A percentile compares a stretch with the other conserved stretches of the same genome.
Conservation (phyloP, 2,888 invertebrate genomes). For the Tetramorium bicarinatum region DNA sequence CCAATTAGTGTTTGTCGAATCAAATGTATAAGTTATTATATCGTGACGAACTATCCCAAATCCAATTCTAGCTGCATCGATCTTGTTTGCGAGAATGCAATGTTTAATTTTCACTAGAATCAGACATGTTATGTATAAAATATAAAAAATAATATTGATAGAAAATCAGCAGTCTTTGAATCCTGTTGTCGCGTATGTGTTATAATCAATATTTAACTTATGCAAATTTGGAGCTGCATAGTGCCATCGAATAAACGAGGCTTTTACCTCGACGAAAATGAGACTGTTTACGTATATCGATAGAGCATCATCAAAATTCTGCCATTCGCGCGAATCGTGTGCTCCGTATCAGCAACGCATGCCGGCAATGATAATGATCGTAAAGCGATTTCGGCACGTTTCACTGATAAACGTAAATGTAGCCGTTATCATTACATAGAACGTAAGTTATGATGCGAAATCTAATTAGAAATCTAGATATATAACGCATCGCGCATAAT, state of each 20-base stretch:
- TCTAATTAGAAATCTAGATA: conserved; percentile 69
- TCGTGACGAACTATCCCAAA: neutral
- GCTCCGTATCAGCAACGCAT: conserved; percentile 48
- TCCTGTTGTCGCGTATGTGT: neutral
- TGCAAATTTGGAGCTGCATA: neutral
- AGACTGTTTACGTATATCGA: neutral
- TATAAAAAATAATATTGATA: conserved; percentile 5
- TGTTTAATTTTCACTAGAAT: conserved; percentile 20
- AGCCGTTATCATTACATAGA: conserved; percentile 67
- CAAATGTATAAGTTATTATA: neutral
- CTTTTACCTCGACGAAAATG: conserved; percentile 2
- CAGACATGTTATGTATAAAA: neutral
- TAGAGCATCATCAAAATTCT: conserved; percentile 29
- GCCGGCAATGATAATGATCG: conserved; percentile 66
- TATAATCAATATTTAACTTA: neutral
- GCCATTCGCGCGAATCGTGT: conserved; percentile 43
- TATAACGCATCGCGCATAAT: conserved; percentile 52
- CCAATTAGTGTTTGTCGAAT: conserved; percentile 22
- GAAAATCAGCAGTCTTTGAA: neutral
- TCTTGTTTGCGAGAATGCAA: neutral
- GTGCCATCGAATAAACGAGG: neutral
- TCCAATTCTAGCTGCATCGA: neutral
- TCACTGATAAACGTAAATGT: conserved; percentile 63
- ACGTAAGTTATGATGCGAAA: conserved; percentile 68
- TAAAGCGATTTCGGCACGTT: conserved; percentile 69